Evolutionary conservation across 2,888 invertebrate species (phyloP), one percentile per base, ranked within the genome.

Genomic region (Gortyna flavago): DNA sequence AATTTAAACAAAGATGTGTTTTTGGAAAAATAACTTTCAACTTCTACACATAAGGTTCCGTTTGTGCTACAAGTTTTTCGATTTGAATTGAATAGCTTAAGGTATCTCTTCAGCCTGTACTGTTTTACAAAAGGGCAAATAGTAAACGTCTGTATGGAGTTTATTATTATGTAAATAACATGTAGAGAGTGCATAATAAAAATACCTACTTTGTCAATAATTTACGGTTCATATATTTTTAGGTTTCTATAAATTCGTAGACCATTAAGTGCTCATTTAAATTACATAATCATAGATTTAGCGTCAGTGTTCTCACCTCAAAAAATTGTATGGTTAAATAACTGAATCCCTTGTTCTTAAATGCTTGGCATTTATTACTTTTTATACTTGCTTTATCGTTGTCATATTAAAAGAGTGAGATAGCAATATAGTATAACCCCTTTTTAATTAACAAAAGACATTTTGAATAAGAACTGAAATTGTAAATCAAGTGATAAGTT

Each of bases 151-250:
- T 38, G 35, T 21, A n/a, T 62, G 35, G 16, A 35, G 6, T 57
- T 68, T 68, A 54, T 35, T 54, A 54, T 11, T 54, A 32, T 69
- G 61, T n/a, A 69, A 69, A 61, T 69, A 59, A 59, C 68, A 59
- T 18, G 68, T 35, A 57, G 68, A 62, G 32, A 69, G 69, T 69
- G 64, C 64, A 13, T 69, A 38, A n/a, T n/a, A 69, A 64, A 69
- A 69, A 54, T 54, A 54, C 54, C 4, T 32, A 68, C 32, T 62
- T n/a, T 68, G 25, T 32, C 25, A 59, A 3, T 38, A 38, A 62
- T n/a, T 25, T 16, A 59, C 9, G 25, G 6, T 7, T 59, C 6
- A 35, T 11, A 18, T 1, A 11, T 59, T 25, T 25, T 38, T 69
- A 38, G 6, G 21, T 64, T 64, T 38, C 18, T 21, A n/a, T 69